Evolutionary conservation across 1,140 invertebrate species (phyloP).

Genomic region (Chironomus striatipennis): DNA sequence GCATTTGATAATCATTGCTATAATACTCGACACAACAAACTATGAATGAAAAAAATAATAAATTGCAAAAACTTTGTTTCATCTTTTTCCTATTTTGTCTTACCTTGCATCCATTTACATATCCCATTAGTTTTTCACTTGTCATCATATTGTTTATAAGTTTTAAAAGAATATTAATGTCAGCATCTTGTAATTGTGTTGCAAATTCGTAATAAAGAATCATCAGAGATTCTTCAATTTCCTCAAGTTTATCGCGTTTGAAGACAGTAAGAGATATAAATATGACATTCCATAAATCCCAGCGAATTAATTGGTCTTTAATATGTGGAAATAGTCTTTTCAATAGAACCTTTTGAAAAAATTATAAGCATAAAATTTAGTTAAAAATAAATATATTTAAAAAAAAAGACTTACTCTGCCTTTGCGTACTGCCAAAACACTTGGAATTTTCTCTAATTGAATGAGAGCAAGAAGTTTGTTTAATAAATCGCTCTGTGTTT

Average conservation of each 20-base stretch:
- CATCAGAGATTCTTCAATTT: constrained; percentile 43
- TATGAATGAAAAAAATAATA: background rate
- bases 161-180: constrained; percentile 34
- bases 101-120: constrained; percentile 39
- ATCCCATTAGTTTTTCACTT: constrained; percentile 37
- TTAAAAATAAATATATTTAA: constrained; percentile 25
- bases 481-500: constrained; percentile 42
- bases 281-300: constrained; percentile 44
- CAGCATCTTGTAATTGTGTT: constrained; percentile 40
- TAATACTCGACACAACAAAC: constrained; percentile 14
- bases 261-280: constrained; percentile 43
- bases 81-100: constrained; percentile 26
- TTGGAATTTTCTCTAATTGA: constrained; percentile 52
- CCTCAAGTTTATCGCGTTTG: constrained; percentile 42
- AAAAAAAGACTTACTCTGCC: constrained; percentile 50
- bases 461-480: constrained; percentile 53
- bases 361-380: constrained; percentile 25
- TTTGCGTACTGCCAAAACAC: constrained; percentile 61
- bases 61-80: too few species aligned
- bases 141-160: constrained; percentile 33
- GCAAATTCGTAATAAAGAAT: constrained; percentile 46
- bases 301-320: constrained; percentile 41
- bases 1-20: background rate
- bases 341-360: constrained; percentile 44
- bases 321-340: constrained; percentile 49